Base-by-base conservation (phyloP, 2,113 vertebrate genomes). In the Rhinogobius similis region DNA sequence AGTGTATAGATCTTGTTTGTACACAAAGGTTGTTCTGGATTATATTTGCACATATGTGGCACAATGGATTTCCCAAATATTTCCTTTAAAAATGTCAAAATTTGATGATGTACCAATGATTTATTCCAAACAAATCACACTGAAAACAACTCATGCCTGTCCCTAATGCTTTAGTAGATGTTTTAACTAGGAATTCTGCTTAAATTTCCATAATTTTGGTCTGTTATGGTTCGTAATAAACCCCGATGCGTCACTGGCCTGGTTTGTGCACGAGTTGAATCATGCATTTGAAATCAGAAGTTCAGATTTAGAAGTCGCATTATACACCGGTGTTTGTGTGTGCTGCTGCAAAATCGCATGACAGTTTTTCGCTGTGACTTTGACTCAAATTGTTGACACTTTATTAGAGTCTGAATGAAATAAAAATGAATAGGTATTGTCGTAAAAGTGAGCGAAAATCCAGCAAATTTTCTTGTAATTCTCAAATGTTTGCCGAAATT, bases 111-210 rank as follows among this genome's bases (percentile, higher is more conserved):
- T 73, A 77, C 75, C 70, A 77, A 76, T 83, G 65, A 85, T 69
- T 68, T 12, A 50, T 75, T 77, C 70, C 85, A 89, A n/a, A n/a
- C n/a, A n/a, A n/a, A n/a, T n/a, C n/a, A 89, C 86, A 89, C 81
- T 84, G 83, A 81, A 82, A 76, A 79, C 81, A 70, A 71, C 62
- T 75, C 83, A 67, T 65, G 66, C 23, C 52, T 62, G 55, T 72
- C 75, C 10, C 75, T 68, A 56, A 72, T 77, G 8, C 73, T 80
- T 69, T 73, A 53, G 48, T 6, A 16, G 65, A 76, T 80, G 67
- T 78, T 78, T 70, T 56, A 69, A 72, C 32, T 68, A 48, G 46
- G 68, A 70, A 1, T 13, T 10, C 70, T 69, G 72, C 78, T 73
- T 24, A 32, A 62, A 65, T 59, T 36, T 70, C 67, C 14, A 74